Evolutionary conservation across 2,888 invertebrate species (phyloP).

Genomic region (Arctia plantaginis): DNA sequence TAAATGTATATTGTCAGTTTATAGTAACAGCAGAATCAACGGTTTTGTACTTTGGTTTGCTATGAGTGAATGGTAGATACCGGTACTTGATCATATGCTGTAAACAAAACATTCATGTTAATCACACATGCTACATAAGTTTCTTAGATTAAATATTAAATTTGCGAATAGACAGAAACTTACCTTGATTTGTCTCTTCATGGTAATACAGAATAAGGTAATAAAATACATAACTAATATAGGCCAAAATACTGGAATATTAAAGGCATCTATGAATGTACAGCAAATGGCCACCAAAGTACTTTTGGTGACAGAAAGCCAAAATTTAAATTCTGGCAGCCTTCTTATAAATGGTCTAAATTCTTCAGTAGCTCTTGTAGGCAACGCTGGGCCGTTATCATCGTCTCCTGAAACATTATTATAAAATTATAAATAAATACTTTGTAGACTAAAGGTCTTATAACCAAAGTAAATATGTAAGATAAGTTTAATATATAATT

Average conservation of each 20-base stretch:
- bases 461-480: too few species aligned
- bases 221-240: slow-evolving; percentile 99
- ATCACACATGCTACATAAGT: not conserved
- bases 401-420: slow-evolving; percentile 83
- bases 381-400: slow-evolving; percentile 95
- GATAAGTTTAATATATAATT: too few species aligned
- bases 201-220: slow-evolving; percentile 98
- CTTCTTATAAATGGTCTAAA: slow-evolving; percentile 99
- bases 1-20: slow-evolving; percentile 70
- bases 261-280: slow-evolving; percentile 99
- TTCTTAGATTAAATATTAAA: not conserved
- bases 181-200: slow-evolving; percentile 99
- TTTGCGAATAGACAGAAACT: slow-evolving; percentile 51
- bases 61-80: slow-evolving; percentile 99
- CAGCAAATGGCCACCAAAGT: slow-evolving; percentile 95
- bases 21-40: slow-evolving; percentile 76
- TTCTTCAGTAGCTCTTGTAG: slow-evolving; percentile 98
- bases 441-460: rapidly evolving
- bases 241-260: slow-evolving; percentile 99
- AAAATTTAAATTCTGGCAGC: slow-evolving; percentile 99
- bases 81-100: slow-evolving; percentile 99
- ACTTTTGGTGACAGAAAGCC: slow-evolving; percentile 98
- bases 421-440: slow-evolving; percentile 27
- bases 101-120: slow-evolving; percentile 68
- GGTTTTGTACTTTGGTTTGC: slow-evolving; percentile 97